Evolutionary conservation across 2,888 invertebrate species (phyloP), one percentile per base, ranked within the genome.

Genomic region (Cataglyphis albicans): DNA sequence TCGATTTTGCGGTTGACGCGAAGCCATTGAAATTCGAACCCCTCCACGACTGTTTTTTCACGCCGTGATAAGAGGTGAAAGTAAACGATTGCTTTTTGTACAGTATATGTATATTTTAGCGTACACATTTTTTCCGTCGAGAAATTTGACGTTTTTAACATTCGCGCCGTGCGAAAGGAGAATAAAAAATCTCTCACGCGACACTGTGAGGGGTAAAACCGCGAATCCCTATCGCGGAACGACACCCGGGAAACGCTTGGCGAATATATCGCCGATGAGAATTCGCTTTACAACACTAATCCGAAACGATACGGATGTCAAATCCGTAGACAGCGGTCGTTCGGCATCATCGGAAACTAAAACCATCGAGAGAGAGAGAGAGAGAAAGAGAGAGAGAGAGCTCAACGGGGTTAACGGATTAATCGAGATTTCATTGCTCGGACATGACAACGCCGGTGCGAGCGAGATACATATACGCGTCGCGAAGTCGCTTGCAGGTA

Each of bases 341-440:
- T 48, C 74, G 38, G 12, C 44, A 59, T 68, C 76, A 21, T 70
- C n/a, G 76, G 18, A 52, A 52, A 59, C 25, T 25, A n/a, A 18
- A 72, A 25, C 25, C 25, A 72, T 72, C 59, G 44, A 32, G 29
- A 70, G 29, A 25, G 25, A 25, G 10, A 10, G 41, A 41, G 41
- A 41, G 41, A 4, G 15, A 44, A 15, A 41, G 15, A 44, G 44
- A 44, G 44, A 44, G 44, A 44, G 21, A 18, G 44, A 35, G 38
- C 21, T 21, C 32, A 32, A 18, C 41, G 41, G 32, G 7, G n/a
- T 52, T 75, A 67, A 67, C 67, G 75, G 48, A 76, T 48, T 72
- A 72, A 80, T 80, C 72, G 78, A 72, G 72, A 72, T 80, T 72
- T 80, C 44, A 78, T 78, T 44, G 72, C 44, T 44, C 59, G 29